These are phyloP conservation scores for Arvicanthis niloticus DNA, from an alignment of 2,113 vertebrate species.

Conservation along the genomic window DNA sequence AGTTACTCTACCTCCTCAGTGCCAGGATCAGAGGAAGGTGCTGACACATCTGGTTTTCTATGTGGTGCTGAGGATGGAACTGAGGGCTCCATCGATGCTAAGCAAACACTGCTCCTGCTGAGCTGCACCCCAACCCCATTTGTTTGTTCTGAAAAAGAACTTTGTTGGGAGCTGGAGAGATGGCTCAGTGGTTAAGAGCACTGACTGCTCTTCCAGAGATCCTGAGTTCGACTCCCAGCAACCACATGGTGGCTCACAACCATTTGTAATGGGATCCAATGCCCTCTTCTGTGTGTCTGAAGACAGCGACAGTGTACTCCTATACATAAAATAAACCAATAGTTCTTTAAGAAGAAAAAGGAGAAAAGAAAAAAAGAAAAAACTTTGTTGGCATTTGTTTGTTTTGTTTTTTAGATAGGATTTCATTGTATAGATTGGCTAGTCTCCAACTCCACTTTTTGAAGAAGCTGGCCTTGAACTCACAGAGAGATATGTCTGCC, in stretches of 20 bases:
- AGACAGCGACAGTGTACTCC: no score
- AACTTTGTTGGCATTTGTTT: neutral
- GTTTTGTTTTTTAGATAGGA: neutral
- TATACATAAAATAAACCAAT: no score
- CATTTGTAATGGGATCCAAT: no score
- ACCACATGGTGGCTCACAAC: no score
- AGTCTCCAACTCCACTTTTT: neutral
- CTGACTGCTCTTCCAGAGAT: no score
- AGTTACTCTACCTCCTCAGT: neutral
- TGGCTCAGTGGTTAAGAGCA: no score
- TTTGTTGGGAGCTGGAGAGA: neutral
- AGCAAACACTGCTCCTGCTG: neutral
- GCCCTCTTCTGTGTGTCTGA: no score
- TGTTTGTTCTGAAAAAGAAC: neutral
- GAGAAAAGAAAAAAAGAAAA: neutral
- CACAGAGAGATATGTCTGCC: neutral
- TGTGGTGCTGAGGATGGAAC: neutral
- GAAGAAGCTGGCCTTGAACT: neutral
- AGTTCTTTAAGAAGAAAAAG: no score
- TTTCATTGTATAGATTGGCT: neutral
- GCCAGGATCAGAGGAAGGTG: neutral
- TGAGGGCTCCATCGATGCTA: neutral
- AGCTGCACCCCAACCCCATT: neutral
- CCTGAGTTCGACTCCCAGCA: no score
- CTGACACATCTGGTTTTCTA: no score